Conservation (phyloP, 2,888 invertebrate genomes). For the Phasia obesa region DNA sequence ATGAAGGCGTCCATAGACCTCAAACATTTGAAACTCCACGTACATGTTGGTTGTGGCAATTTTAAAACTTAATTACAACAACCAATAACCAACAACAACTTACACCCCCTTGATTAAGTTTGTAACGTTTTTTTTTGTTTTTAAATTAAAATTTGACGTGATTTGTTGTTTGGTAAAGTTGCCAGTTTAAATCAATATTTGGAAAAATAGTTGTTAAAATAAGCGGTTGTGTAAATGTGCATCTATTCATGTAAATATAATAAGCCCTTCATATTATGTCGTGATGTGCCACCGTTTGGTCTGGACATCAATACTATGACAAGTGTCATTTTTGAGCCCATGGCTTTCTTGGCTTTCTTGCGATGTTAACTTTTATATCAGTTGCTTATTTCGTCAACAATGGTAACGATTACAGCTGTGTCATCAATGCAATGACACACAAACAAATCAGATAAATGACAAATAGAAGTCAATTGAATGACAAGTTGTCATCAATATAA, state of each 20-base stretch:
- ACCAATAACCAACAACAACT: slow-evolving; percentile 17
- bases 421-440: no score
- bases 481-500: no score
- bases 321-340: no score
- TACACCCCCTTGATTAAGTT: slow-evolving; percentile 36
- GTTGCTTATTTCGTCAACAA: no score
- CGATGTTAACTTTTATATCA: no score
- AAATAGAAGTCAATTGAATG: no score
- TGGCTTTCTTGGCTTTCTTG: no score
- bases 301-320: no score
- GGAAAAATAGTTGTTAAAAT: neutral
- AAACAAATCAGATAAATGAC: no score
- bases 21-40: slow-evolving; percentile 19
- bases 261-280: no score
- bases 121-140: neutral
- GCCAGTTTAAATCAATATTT: neutral
- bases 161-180: slow-evolving; percentile 15
- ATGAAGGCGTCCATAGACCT: slow-evolving; percentile 17
- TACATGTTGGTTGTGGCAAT: neutral
- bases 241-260: neutral
- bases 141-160: slow-evolving; percentile 1
- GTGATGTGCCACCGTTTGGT: no score
- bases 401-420: no score
- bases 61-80: slow-evolving; percentile 36
- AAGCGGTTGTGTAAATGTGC: neutral